Conservation (phyloP, 2,888 invertebrate species). For the Torymus auratus region DNA sequence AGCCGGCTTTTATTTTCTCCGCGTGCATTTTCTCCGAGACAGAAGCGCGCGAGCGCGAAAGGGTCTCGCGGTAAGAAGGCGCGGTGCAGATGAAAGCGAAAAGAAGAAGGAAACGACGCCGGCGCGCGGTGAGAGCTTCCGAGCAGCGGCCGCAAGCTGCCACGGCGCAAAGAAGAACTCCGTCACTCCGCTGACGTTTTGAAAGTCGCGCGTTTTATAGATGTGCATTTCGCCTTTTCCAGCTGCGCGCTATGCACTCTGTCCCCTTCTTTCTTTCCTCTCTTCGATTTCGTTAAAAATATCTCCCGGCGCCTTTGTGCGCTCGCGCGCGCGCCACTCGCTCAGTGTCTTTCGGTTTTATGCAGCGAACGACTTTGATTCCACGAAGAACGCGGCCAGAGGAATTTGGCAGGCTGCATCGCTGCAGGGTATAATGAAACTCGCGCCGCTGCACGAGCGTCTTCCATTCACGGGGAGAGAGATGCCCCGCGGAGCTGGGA, state of each 20-base stretch:
- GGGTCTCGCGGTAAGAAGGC: conserved; percentile 32
- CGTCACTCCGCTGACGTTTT: conserved; percentile 59
- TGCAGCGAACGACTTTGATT: conserved; percentile 39
- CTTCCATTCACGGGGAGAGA: too few species aligned
- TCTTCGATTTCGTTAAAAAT: conserved; percentile 66
- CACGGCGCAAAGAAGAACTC: conserved; percentile 36
- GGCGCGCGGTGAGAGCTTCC: conserved; percentile 56
- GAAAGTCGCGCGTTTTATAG: conserved; percentile 62
- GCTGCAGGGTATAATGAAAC: conserved; percentile 34
- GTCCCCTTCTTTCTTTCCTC: conserved; percentile 26
- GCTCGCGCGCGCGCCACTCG: conserved; percentile 26
- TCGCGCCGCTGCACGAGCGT: background rate
- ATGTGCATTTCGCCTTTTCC: conserved; percentile 39
- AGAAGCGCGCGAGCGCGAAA: conserved; percentile 43
- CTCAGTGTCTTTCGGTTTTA: conserved; percentile 2
- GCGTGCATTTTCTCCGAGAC: conserved; percentile 50
- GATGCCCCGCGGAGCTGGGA: too few species aligned
- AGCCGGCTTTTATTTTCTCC: conserved; percentile 40
- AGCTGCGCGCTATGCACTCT: conserved; percentile 11
- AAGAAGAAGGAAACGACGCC: conserved; percentile 50
- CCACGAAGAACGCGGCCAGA: conserved; percentile 16
- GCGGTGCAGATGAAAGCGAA: conserved; percentile 52
- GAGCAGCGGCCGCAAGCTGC: conserved; percentile 22
- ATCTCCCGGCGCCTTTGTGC: conserved; percentile 61
- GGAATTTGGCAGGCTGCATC: conserved; percentile 24